Conservation (phyloP, 2,888 invertebrate species). For the Pandemis cinnamomeana region DNA sequence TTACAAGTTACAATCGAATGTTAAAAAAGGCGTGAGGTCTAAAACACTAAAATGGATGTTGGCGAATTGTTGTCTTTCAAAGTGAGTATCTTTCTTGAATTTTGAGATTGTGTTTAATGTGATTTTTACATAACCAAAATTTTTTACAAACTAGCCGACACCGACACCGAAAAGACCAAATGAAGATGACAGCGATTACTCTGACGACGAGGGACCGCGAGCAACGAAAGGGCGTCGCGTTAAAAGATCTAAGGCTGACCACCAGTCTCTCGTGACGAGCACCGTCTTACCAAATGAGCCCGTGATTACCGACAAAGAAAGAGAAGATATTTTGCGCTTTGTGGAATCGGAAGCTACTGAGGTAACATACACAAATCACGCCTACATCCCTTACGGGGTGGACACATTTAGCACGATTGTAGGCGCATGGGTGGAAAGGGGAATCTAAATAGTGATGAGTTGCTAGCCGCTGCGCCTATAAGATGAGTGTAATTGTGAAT, state of each 20-base stretch:
- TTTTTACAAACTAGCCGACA: slow-evolving; percentile 85
- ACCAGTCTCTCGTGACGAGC: slow-evolving; percentile 66
- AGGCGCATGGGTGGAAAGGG: no score
- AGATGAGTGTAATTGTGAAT: no score
- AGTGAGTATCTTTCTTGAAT: slow-evolving; percentile 55
- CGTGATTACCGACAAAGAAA: slow-evolving; percentile 88
- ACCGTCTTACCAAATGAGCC: slow-evolving; percentile 85
- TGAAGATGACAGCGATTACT: slow-evolving; percentile 87
- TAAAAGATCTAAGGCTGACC: slow-evolving; percentile 79
- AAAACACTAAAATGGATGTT: slow-evolving; percentile 70
- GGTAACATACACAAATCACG: slow-evolving; percentile 63
- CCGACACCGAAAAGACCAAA: slow-evolving; percentile 91
- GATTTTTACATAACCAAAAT: background rate
- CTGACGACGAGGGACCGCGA: slow-evolving; percentile 86
- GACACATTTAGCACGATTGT: no score
- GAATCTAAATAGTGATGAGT: no score
- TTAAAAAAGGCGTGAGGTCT: background rate
- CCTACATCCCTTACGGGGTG: no score
- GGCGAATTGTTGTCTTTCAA: slow-evolving; percentile 80
- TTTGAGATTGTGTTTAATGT: background rate
- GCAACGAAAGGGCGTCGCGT: slow-evolving; percentile 86
- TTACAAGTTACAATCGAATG: background rate
- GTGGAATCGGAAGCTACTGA: slow-evolving; percentile 93
- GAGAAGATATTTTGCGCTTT: slow-evolving; percentile 91
- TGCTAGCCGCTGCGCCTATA: no score